Base-by-base conservation (phyloP, 2,888 invertebrate genomes). In the Thelaira solivaga region DNA sequence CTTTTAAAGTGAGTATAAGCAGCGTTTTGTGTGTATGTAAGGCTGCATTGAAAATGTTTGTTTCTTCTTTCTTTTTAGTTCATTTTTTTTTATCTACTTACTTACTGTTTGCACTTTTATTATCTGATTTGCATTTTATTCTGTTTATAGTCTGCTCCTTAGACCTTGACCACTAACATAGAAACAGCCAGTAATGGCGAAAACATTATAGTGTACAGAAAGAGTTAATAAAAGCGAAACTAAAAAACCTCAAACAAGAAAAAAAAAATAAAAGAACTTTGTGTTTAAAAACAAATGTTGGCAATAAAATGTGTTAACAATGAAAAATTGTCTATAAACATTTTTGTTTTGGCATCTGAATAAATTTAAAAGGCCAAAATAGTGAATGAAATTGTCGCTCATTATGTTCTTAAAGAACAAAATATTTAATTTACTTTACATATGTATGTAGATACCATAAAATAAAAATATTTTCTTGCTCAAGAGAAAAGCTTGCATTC, bases 141-240 rank as follows among this genome's bases (percentile, higher is more conserved):
- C 13, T 20, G 13, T 49, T 29, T 68, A 8, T 26, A 51, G 57
- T 61, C 84, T 86, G 86, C 84, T 86, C 87, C 86, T 88, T 88
- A 87, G 88, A 87, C 87, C 88, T 87, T 87, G 87, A 87, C 87
- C 87, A 88, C 87, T 87, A 87, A 87, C 88, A 87, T 83, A 83
- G 83, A 84, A 83, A 83, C 49, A 78, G 78, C 74, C 71, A n/a
- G 76, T 71, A 72, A 51, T 49, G 55, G 64, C 69, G 74, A 69
- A 80, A 67, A 65, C 7, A 45, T n/a, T 22, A 61, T 43, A 16
- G 16, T 41, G 29, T 10, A 13, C 2, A 53, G 22, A 20, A 55
- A 53, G 7, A 31, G 16, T 3, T n/a, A 26, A 68, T 22, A 59
- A 49, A 59, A 59, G 68, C 34, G 43, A 55, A 55, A 45, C 57